Evolutionary conservation across 2,888 invertebrate species (phyloP).

Genomic region (Microdon myrmicae): DNA sequence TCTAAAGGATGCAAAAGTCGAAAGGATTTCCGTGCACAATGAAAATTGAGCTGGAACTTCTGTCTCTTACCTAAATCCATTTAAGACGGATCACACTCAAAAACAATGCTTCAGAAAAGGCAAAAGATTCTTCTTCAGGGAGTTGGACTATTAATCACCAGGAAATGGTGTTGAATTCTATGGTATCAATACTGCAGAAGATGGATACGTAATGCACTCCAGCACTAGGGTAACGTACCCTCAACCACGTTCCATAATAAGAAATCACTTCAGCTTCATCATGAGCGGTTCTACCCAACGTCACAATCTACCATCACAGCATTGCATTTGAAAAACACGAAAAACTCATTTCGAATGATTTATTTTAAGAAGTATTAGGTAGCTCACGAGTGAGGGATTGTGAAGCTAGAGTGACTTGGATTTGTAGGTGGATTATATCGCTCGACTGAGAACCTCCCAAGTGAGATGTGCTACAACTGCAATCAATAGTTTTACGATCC

Average conservation of each 20-base stretch:
- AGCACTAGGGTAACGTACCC: slow-evolving; percentile 7
- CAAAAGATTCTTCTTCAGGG: slow-evolving; percentile 24
- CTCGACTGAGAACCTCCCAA: slow-evolving; percentile 10
- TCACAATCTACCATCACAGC: neutral
- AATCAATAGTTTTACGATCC: slow-evolving; percentile 23
- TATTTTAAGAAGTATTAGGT: slow-evolving; percentile 18
- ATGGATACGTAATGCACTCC: slow-evolving; percentile 32
- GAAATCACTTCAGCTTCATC: slow-evolving; percentile 33
- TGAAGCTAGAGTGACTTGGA: neutral
- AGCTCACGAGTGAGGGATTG: neutral
- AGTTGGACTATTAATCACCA: slow-evolving; percentile 42
- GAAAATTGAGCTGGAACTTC: slow-evolving; percentile 5
- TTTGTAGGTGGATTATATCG: slow-evolving; percentile 12
- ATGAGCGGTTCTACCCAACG: neutral
- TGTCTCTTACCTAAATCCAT: slow-evolving; percentile 4
- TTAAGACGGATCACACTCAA: neutral
- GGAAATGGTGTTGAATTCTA: slow-evolving; percentile 10
- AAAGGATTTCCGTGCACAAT: too few relatives aligned
- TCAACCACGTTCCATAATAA: slow-evolving; percentile 47
- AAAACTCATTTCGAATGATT: slow-evolving; percentile 49
- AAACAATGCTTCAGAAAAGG: slow-evolving; percentile 29
- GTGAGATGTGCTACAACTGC: slow-evolving; percentile 8
- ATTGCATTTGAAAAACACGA: slow-evolving; percentile 23
- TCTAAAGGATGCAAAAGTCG: slow-evolving; percentile 35
- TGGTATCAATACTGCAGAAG: slow-evolving; percentile 15